phyloP scores from a whole-genome alignment of 2,113 vertebrate species.

The Propithecus coquereli region DNA sequence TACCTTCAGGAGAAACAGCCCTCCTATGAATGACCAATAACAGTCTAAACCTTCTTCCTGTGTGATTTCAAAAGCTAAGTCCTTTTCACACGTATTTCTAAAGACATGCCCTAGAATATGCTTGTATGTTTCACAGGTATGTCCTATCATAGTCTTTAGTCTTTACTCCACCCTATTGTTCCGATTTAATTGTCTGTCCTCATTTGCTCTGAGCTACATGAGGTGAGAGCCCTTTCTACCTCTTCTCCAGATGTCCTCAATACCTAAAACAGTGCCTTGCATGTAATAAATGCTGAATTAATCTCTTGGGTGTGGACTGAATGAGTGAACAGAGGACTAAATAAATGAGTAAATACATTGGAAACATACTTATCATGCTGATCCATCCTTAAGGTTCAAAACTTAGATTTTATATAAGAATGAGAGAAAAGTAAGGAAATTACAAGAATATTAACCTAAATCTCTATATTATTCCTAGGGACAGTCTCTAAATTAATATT shows the following conservation, averaged over 20 bases:
- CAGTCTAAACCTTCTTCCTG: neutral
- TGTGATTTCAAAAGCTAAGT: constrained; percentile 21
- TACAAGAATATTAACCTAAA: neutral
- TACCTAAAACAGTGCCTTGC: neutral
- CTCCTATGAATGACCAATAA: neutral
- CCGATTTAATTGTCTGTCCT: neutral
- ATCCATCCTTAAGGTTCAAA: constrained; percentile 17
- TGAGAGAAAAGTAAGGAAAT: constrained; percentile 6
- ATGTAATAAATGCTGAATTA: neutral
- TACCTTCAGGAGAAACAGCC: constrained; percentile 7
- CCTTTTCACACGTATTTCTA: neutral
- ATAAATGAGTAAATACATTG: neutral
- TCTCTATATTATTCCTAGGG: neutral
- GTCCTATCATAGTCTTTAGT: neutral
- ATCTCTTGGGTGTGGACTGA: neutral
- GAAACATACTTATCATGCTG: neutral
- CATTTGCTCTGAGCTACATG: neutral
- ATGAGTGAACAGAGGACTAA: neutral
- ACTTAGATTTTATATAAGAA: neutral
- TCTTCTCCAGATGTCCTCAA: neutral
- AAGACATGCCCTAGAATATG: neutral
- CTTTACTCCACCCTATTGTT: neutral
- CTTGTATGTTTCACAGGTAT: neutral
- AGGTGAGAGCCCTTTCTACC: neutral
- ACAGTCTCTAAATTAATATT: constrained; percentile 24